Evolutionary conservation across 2,888 invertebrate species (phyloP).

Genomic region (Hemithea aestivaria): DNA sequence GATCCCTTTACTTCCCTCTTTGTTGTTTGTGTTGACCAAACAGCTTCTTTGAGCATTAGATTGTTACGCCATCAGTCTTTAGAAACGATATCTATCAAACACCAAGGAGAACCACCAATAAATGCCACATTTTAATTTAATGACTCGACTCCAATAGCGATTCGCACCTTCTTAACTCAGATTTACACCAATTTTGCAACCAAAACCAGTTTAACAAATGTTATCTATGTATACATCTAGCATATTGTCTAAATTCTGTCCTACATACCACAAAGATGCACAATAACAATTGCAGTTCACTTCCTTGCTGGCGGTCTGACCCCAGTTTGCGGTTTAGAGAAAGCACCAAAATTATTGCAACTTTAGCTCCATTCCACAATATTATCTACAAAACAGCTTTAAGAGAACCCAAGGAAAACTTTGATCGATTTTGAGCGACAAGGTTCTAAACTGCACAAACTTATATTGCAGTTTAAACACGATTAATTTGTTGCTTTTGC

Average conservation of each 20-base stretch:
- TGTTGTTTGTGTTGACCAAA: conserved; percentile 38
- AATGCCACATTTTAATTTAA: too few relatives aligned
- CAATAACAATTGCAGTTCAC: conserved; percentile 23
- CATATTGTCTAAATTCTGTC: conserved; percentile 14
- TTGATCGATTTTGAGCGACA: neutral
- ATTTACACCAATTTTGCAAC: neutral
- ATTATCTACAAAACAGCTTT: too few relatives aligned
- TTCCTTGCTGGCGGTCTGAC: conserved; percentile 21
- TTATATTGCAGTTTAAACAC: too few relatives aligned
- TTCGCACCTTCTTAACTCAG: too few relatives aligned
- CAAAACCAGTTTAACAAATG: too few relatives aligned
- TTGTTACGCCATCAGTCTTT: conserved; percentile 28
- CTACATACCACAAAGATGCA: conserved; percentile 18
- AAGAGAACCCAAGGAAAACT: too few relatives aligned
- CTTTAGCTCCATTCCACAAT: conserved; percentile 1
- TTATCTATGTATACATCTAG: too few relatives aligned
- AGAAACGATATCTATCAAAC: conserved; percentile 1
- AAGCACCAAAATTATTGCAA: neutral
- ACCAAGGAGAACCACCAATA: too few relatives aligned
- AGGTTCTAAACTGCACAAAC: neutral
- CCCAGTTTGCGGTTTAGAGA: conserved; percentile 6
- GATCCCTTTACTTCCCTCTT: conserved; percentile 29
- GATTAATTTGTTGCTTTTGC: conserved; percentile 16
- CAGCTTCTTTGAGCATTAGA: conserved; percentile 31
- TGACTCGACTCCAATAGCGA: too few relatives aligned